These are phyloP conservation scores for Trematocara marginatum DNA, from an alignment of 2,113 vertebrate genomes.

Conservation along the genomic window DNA sequence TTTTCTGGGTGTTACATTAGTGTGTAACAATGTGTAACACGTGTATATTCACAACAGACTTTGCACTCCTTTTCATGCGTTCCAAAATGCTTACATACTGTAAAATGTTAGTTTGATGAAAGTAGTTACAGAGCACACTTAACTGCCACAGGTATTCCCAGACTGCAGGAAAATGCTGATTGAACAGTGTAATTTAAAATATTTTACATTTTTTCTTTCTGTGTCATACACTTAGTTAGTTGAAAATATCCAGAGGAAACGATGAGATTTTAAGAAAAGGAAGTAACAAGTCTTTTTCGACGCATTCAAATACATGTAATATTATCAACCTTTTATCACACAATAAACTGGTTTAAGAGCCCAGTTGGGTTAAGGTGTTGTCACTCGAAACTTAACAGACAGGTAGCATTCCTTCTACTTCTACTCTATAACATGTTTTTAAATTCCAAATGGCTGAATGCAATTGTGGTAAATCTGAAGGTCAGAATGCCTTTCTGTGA, in stretches of 20 bases:
- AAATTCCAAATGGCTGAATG: neutral
- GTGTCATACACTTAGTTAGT: neutral
- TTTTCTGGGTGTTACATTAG: neutral
- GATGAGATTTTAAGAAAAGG: neutral
- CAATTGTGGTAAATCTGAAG: neutral
- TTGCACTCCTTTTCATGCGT: neutral
- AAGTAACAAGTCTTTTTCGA: neutral
- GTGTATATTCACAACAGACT: neutral
- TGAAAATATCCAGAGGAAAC: neutral
- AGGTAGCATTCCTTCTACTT: neutral
- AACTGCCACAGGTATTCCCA: neutral
- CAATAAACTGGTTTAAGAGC: neutral
- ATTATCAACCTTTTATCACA: neutral
- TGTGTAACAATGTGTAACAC: neutral
- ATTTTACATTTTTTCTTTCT: neutral
- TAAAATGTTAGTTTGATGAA: neutral
- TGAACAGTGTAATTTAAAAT: neutral
- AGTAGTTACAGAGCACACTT: neutral
- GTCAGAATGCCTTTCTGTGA: neutral
- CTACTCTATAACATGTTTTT: neutral
- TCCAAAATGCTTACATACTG: neutral
- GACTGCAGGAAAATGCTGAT: neutral
- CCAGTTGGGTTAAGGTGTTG: slow-evolving; percentile 21
- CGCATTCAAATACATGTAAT: neutral
- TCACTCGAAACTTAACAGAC: neutral